phyloP scores from a whole-genome alignment of 2,113 vertebrate species.

The Dolichotis patagonum region DNA sequence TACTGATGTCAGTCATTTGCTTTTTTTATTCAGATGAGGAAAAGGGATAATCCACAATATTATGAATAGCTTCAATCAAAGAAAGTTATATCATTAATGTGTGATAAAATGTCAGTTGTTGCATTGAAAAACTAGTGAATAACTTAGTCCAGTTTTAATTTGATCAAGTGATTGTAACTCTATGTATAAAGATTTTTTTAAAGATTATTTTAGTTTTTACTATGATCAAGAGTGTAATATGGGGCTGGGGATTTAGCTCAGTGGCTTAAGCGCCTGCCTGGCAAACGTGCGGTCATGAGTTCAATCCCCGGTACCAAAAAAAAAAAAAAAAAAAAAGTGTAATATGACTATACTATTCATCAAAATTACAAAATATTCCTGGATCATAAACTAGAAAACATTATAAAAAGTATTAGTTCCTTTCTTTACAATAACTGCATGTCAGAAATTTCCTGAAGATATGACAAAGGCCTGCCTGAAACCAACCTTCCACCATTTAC shows the following conservation, averaged over 20 bases:
- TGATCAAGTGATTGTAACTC: too few relatives aligned
- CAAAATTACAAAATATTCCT: background rate
- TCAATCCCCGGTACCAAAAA: too few relatives aligned
- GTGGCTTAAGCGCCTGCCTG: too few relatives aligned
- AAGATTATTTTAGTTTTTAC: background rate
- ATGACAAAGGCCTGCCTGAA: background rate
- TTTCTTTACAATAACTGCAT: background rate
- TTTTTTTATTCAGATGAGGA: background rate
- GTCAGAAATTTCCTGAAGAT: background rate
- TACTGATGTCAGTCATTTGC: background rate
- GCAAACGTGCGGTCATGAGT: too few relatives aligned
- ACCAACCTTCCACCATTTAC: background rate
- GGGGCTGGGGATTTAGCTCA: too few relatives aligned
- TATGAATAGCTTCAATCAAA: too few relatives aligned
- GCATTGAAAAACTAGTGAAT: too few relatives aligned
- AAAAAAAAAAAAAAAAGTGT: too few relatives aligned
- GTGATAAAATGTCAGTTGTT: too few relatives aligned
- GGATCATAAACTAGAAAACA: background rate
- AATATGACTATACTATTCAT: background rate
- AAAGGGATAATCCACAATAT: too few relatives aligned
- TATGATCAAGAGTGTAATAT: background rate
- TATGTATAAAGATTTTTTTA: background rate
- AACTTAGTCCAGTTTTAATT: too few relatives aligned
- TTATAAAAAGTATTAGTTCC: background rate
- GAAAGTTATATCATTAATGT: too few relatives aligned